Evolutionary conservation across 2,888 invertebrate species (phyloP), one percentile per base, ranked within the genome.

Genomic region (Troides oblongomaculatus): DNA sequence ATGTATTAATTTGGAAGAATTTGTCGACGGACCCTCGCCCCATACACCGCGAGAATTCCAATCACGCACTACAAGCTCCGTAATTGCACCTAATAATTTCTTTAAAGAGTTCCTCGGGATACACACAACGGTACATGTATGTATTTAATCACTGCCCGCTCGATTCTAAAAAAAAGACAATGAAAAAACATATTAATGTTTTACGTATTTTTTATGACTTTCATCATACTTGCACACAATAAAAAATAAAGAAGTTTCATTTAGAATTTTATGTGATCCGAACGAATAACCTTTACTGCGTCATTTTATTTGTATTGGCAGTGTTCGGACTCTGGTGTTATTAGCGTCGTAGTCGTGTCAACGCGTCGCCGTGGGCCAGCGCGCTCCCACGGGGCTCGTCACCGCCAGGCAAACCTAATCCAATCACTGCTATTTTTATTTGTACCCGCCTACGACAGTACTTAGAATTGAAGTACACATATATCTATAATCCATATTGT

Each of bases 351-450:
- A 64, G 67, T 79, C 80, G 81, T 85, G 84, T 83, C 83, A 83
- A 78, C 82, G 82, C 81, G 81, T 81, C 80, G 90, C 87, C 86
- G 82, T 78, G 81, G 85, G 87, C 85, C 72, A 71, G 76, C 74
- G 72, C 73, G 76, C 79, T 94, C 94, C 93, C 94, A 74, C 75
- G 94, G 90, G 94, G 87, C 94, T 94, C 94, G 94, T 94, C 94
- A 93, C 87, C 87, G 79, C 88, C 89, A 79, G 83, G 83, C 85
- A 82, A 82, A 93, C 93, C 94, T 94, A 94, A 94, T 94, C 94
- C 94, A 95, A 95, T 95, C 94, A 94, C 93, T 78, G 82, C 76
- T 80, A 81, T 82, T 81, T 81, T 79, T 78, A 78, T 82, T 78
- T 81, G 80, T 81, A 79, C 86, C 86, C 88, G 86, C 87, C 88